phyloP scores from a whole-genome alignment of 2,797 vertebrate genomes.

The Semaprochilodus insignis region DNA sequence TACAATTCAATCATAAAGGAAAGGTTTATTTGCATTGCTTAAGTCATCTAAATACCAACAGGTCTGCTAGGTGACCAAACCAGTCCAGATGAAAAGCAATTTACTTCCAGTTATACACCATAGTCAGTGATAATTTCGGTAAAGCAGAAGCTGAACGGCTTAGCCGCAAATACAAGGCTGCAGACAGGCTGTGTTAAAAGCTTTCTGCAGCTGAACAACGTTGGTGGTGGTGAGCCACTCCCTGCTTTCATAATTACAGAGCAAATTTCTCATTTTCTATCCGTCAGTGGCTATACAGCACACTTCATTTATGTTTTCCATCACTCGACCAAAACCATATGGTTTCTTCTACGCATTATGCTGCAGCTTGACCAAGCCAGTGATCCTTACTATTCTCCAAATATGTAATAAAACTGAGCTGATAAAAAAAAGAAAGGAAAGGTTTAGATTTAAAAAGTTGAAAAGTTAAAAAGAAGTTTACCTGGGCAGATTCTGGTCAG shows the following conservation, averaged over 20 bases:
- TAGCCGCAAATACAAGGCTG: constrained; percentile 12
- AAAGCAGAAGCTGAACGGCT: constrained; percentile 55
- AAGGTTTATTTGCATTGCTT: not conserved
- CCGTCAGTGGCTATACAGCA: not conserved
- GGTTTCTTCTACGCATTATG: not conserved
- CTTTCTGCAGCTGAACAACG: constrained; percentile 44
- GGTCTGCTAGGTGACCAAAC: not conserved
- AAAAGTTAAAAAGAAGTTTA: not conserved
- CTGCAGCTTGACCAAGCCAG: not conserved
- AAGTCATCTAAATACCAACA: not conserved
- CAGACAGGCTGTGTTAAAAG: constrained; percentile 11
- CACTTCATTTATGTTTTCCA: constrained; percentile 8
- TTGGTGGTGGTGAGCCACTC: constrained; percentile 42
- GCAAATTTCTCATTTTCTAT: constrained; percentile 17
- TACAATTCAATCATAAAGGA: constrained; percentile 8
- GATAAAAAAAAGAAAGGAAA: not conserved
- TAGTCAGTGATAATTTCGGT: not conserved
- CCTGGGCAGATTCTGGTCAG: not conserved
- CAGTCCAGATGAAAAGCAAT: not conserved
- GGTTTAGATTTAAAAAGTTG: not conserved
- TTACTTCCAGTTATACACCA: not conserved
- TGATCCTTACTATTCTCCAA: not conserved
- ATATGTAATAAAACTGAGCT: not conserved
- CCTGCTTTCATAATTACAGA: constrained; percentile 49
- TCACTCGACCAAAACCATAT: constrained; percentile 21